phyloP scores from a whole-genome alignment of 2,113 vertebrate species.

The Strix aluco region DNA sequence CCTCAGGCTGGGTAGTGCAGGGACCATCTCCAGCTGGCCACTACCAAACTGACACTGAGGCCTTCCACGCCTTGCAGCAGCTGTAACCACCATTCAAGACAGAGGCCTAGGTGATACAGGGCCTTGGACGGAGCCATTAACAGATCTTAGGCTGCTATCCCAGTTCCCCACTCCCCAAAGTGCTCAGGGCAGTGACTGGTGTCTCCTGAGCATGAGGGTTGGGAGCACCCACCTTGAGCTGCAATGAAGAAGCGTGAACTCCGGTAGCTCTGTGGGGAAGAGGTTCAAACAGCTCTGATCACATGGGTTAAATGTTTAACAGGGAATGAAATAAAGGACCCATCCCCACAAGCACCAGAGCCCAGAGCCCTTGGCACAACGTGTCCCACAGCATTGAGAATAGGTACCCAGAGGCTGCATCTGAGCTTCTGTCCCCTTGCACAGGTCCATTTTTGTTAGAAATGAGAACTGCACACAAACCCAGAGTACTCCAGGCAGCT shows the following conservation, averaged over 20 bases:
- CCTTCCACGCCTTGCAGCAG: not conserved
- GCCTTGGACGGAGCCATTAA: not conserved
- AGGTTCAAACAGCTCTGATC: not conserved
- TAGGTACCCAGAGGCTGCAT: not conserved
- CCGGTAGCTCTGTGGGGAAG: conserved; percentile 44
- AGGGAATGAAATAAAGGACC: not conserved
- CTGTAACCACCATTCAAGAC: not conserved
- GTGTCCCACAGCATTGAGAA: not conserved
- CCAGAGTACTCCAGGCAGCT: not conserved
- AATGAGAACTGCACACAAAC: not conserved
- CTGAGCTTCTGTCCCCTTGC: not conserved
- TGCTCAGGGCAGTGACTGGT: not conserved
- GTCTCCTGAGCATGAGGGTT: not conserved
- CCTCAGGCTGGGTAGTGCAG: not conserved
- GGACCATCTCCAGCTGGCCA: not conserved
- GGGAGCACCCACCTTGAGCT: conserved; percentile 60
- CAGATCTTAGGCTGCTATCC: not conserved
- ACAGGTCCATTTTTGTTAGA: not conserved
- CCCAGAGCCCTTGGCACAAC: not conserved
- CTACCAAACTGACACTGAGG: not conserved
- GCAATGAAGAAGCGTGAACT: conserved; percentile 62
- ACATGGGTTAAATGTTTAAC: not conserved
- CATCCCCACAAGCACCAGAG: not conserved
- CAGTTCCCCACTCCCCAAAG: not conserved
- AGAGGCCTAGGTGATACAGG: not conserved